phyloP scores from a whole-genome alignment of 2,113 vertebrate species.

The Suncus etruscus region DNA sequence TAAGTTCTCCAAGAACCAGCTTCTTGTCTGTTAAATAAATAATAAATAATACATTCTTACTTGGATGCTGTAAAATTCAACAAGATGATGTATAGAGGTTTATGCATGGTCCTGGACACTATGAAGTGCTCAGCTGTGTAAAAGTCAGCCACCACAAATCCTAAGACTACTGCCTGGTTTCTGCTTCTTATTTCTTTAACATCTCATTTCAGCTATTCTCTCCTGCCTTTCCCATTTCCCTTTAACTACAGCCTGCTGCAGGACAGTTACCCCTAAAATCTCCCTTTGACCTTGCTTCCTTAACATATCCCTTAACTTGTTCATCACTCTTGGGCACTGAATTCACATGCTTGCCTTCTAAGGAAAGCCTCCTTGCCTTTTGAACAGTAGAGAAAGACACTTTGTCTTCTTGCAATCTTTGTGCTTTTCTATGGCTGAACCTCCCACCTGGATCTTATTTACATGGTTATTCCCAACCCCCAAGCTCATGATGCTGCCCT shows the following conservation, averaged over 20 bases:
- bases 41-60: background rate
- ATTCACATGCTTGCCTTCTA: background rate
- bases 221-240: background rate
- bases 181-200: background rate
- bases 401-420: background rate
- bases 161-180: background rate
- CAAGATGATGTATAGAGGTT: background rate
- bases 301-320: background rate
- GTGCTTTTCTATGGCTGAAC: background rate
- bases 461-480: background rate
- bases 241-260: background rate
- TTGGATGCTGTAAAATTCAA: conserved; percentile 17
- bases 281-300: background rate
- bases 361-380: background rate
- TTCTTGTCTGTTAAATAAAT: background rate
- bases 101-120: background rate
- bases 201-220: background rate
- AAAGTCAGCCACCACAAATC: background rate
- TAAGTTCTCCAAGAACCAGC: background rate
- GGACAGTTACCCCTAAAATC: background rate
- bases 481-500: background rate
- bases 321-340: background rate
- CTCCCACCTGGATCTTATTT: accelerated
- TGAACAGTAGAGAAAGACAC: background rate
- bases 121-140: background rate